Base-by-base conservation (phyloP, 2,113 vertebrate species). In the Callorhinus ursinus region DNA sequence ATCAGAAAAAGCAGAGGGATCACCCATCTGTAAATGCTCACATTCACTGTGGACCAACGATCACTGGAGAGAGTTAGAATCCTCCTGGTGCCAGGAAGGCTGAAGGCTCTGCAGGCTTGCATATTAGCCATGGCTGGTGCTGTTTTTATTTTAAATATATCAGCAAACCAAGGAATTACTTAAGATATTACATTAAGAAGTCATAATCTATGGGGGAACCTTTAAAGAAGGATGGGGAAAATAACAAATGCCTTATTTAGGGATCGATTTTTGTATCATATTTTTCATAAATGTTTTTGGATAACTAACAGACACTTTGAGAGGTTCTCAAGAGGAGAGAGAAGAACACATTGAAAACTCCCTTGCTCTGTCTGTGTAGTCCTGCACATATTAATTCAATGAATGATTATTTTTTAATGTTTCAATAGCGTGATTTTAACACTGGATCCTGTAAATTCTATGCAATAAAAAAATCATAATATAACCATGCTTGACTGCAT, bases 1-100 rank as follows among this genome's bases (percentile, higher is more conserved):
- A 95, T 98, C 81, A 74, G 90, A 74, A 83, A 84, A 94, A 72
- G 28, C 87, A 84, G 89, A 82, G 83, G 31, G 51, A 85, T n/a
- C 69, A 18, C 81, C 65, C 4, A 2, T 63, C 67, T 74, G 15
- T 82, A 80, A 69, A n/a, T 63, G 33, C 5, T 72, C 31, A 10
- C 21, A 36, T 57, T 97, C 59, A 83, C 57, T 79, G 39, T 57
- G 22, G 81, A 28, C 39, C 53, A 22, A n/a, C 28, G 36, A 46
- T 61, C 11, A 0, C 77, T 49, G 67, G 51, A 74, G 55, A 93
- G n/a, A 96, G 77, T 49, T 26, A 87, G 74, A 59, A 39, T 46
- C 1, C 1, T 95, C 51, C n/a, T 53, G 21, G 28, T 59, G 69
- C 74, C 55, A 88, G 65, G 49, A 36, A 80, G 72, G 4, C 77